Base-by-base conservation (phyloP, 53 echinoderm and acorn worm species). In the Echinometra lucunter region DNA sequence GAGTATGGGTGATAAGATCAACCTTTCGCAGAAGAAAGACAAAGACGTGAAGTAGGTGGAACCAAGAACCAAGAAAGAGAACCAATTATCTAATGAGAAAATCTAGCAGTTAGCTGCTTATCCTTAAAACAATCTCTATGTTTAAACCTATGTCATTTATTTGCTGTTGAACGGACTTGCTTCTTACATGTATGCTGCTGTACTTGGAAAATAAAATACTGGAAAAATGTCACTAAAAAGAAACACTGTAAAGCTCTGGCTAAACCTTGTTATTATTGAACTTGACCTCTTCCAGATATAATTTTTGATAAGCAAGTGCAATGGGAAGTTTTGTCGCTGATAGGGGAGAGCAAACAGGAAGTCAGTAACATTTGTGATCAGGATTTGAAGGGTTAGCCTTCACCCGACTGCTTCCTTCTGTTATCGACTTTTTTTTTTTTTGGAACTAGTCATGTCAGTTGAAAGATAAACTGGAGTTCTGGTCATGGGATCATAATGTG, bases 1-100 rank as follows among this genome's bases (percentile, higher is more conserved):
- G 66, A 99, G 99, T 82, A 96, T 99, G 57, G 99, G 99, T 28
- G 99, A 99, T 75, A 99, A 99, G 91, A 99, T 99, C 94, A 99
- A 99, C 95, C 80, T 99, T 0, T 97, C 97, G 37, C 99, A 99
- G 98, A 99, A 99, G 96, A 97, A 97, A 57, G 99, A 97, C 92
- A 96, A 93, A 30, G 94, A 92, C 16, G 25, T 53, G 58, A 95
- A 92, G 55, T 95, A 92, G 34, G 66, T 63, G 25, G 30, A 34
- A 45, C 25, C 55, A 47, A 12, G 1, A 55, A 18, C 88, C 0
- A 63, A 6, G 25, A 63, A 1, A 53, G 4, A 60, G 21, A 60
- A 60, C 0, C 21, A 21, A 18, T 60, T 60, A 60, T 60, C 19
- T 23, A 21, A 21, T 25, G 9, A 11, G 60, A 60, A 19, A 19